phyloP scores from a whole-genome alignment of 2,888 invertebrate species.

The Metallyticus violacea region DNA sequence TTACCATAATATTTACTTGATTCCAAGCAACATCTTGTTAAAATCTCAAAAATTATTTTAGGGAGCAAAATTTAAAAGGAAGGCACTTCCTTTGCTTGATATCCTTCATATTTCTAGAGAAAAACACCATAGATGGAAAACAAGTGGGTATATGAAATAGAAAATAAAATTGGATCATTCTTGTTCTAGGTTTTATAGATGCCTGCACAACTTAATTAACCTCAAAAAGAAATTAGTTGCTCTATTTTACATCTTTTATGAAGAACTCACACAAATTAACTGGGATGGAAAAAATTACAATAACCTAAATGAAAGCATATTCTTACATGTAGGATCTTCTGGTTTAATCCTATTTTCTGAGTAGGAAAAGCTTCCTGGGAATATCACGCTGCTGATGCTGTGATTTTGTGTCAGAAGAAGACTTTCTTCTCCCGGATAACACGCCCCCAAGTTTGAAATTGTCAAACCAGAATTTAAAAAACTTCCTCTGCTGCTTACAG shows the following conservation, averaged over 20 bases:
- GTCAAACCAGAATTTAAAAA: constrained; percentile 20
- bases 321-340: constrained; percentile 25
- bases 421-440: constrained; percentile 26
- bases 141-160: not conserved
- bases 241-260: not conserved
- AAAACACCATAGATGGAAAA: not conserved
- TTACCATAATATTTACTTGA: too few relatives aligned
- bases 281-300: not conserved
- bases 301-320: not conserved
- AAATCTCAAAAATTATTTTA: not conserved
- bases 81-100: not conserved
- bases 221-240: not conserved
- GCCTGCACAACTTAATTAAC: not conserved
- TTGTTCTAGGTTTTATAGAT: not conserved
- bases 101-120: too few relatives aligned
- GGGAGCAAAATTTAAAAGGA: not conserved
- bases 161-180: not conserved
- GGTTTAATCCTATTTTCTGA: constrained; percentile 22
- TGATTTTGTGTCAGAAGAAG: constrained; percentile 22
- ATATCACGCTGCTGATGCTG: constrained; percentile 17
- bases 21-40: too few relatives aligned
- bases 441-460: constrained; percentile 24
- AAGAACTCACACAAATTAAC: not conserved
- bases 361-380: constrained; percentile 20
- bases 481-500: constrained; percentile 22